Base-by-base conservation (phyloP, 2,888 invertebrate species). In the Gasteruption jaculator region DNA sequence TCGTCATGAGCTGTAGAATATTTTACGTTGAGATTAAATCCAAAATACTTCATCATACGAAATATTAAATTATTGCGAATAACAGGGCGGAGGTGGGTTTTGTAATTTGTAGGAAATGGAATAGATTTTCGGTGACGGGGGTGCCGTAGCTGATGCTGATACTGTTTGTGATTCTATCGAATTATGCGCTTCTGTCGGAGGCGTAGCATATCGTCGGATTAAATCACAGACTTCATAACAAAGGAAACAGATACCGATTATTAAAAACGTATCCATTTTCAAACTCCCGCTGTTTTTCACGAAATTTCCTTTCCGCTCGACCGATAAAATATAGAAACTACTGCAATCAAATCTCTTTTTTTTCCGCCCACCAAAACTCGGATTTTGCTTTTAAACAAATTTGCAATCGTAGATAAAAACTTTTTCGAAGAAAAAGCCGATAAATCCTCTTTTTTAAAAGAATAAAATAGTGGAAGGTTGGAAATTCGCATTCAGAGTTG, bases 161-260 rank as follows among this genome's bases (percentile, higher is more conserved):
- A 56, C 55, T 29, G 59, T 44, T 19, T 59, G 42, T 11, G 58
- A 45, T 36, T 48, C 60, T 33, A 53, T 54, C 38, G 54, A 33
- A 22, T 54, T 58, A 20, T 58, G 64, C 4, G 56, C 47, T 26
- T 61, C 65, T 32, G 52, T 52, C 16, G 62, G 52, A 12, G 65
- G 62, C 19, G 61, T 51, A 27, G 67, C 51, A 48, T 68, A 68
- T 25, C 65, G 61, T 45, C 60, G 57, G 32, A 81, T 74, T 65
- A 81, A 73, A 65, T 81, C 81, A 69, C 80, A 78, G 64, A 81
- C 74, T 72, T 81, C 80, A 68, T 82, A 82, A 61, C 81, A 80
- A 63, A 82, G 72, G 68, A 81, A 76, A 74, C 80, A 82, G 65
- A 81, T 76, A 56, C 82, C 81, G 57, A 82, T 73, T 60, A 82